Percentiles rank a stretch among this genome's conserved stretches.
Conservation (phyloP, 1,140 invertebrate genomes). For the Drosophila arawakana region DNA sequence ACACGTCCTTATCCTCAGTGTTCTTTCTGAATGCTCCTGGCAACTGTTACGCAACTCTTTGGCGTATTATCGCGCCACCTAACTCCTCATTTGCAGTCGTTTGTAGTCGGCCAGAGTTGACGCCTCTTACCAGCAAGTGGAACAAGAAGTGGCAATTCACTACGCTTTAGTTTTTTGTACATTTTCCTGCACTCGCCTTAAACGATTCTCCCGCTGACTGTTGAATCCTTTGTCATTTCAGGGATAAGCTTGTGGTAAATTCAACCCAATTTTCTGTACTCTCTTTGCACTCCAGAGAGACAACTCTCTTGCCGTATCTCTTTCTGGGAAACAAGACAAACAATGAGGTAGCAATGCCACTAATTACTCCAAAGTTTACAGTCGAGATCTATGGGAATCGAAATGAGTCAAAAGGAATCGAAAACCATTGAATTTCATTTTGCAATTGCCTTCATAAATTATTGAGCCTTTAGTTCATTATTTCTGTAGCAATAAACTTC, state of each 20-base stretch:
- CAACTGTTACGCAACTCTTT: conserved; percentile 57
- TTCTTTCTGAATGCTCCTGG: conserved; percentile 32
- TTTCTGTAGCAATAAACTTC: conserved; percentile 64
- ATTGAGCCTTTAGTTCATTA: conserved; percentile 60
- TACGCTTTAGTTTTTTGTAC: conserved; percentile 41
- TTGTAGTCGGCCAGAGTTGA: conserved; percentile 45
- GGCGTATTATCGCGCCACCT: conserved; percentile 51
- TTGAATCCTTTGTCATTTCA: conserved; percentile 21
- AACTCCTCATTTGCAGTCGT: conserved; percentile 63
- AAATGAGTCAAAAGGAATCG: conserved; percentile 7
- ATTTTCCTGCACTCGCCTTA: conserved; percentile 33
- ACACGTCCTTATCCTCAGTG: conserved; percentile 20
- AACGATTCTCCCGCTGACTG: conserved; percentile 22
- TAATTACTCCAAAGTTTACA: conserved; percentile 16
- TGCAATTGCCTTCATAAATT: conserved; percentile 66
- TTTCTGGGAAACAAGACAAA: neutral
- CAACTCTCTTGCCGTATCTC: neutral
- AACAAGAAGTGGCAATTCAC: conserved; percentile 63
- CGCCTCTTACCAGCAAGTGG: conserved; percentile 29
- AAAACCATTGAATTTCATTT: conserved; percentile 54
- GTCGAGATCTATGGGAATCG: conserved; percentile 12
- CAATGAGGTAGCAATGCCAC: conserved; percentile 1
- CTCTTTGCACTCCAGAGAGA: neutral
- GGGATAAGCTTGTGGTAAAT: conserved; percentile 10
- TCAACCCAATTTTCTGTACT: conserved; percentile 13